These are phyloP conservation scores for Prenolepis imparis DNA, from an alignment of 2,888 invertebrate species.

Conservation along the genomic window DNA sequence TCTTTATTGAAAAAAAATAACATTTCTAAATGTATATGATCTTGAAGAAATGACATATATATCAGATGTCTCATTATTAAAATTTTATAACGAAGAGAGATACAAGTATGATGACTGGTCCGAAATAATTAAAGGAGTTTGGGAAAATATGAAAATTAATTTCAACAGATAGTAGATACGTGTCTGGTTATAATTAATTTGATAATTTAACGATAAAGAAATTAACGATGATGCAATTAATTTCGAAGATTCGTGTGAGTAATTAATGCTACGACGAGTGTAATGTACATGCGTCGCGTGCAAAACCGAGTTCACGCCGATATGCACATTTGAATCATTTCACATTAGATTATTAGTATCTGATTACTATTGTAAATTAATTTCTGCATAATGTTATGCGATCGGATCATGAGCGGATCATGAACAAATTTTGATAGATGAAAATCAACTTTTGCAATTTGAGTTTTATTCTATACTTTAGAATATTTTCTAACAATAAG, in stretches of 20 bases:
- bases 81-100: neutral
- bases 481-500: neutral
- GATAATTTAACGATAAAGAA: conserved; percentile 49
- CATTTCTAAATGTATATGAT: neutral
- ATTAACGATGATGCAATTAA: conserved; percentile 52
- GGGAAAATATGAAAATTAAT: conserved; percentile 42
- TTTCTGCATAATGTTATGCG: conserved; percentile 25
- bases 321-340: conserved; percentile 49
- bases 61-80: neutral
- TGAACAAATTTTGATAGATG: conserved; percentile 1
- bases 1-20: neutral
- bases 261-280: conserved; percentile 48
- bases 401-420: conserved; percentile 12
- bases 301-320: conserved; percentile 54
- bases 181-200: conserved; percentile 43
- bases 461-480: neutral
- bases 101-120: neutral
- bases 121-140: conserved; percentile 39
- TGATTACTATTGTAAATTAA: conserved; percentile 54
- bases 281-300: conserved; percentile 43
- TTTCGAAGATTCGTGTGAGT: conserved; percentile 52
- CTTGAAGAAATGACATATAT: neutral
- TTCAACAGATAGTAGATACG: conserved; percentile 26
- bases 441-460: neutral
- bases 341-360: conserved; percentile 55